Conservation (phyloP, 1,140 invertebrate species). For the Bombus confusus region DNA sequence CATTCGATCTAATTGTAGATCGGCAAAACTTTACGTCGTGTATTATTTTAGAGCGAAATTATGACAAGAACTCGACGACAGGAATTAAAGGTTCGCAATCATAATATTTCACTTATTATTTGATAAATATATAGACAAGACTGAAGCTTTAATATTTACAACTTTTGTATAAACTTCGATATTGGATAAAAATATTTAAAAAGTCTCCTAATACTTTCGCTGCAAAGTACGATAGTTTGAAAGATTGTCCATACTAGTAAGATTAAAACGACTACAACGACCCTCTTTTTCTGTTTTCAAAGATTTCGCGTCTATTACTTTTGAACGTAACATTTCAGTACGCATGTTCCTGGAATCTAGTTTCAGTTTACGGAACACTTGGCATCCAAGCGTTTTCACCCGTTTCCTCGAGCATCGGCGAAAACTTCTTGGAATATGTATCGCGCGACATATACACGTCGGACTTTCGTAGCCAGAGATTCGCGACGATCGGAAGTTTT, state of each 20-base stretch:
- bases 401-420: neutral
- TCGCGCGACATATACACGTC: neutral
- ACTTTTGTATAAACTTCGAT: neutral
- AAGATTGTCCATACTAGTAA: neutral
- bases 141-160: neutral
- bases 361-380: neutral
- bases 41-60: no score
- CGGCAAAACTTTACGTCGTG: no score
- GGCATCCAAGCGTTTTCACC: neutral
- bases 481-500: slow-evolving; percentile 21
- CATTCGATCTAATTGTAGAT: no score
- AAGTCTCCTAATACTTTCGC: neutral
- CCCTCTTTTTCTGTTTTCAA: neutral
- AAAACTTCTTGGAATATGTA: slow-evolving; percentile 4
- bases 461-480: neutral
- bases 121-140: neutral
- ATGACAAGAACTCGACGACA: no score
- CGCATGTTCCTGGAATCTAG: neutral
- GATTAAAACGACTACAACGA: no score
- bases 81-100: no score
- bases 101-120: neutral
- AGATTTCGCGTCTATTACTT: neutral
- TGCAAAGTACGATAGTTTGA: neutral
- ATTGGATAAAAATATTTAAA: neutral
- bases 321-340: neutral